A percentile compares a stretch with the other conserved stretches of the same genome.
phyloP scores from a whole-genome alignment of 2,797 vertebrate genomes.

The Dryobates pubescens region DNA sequence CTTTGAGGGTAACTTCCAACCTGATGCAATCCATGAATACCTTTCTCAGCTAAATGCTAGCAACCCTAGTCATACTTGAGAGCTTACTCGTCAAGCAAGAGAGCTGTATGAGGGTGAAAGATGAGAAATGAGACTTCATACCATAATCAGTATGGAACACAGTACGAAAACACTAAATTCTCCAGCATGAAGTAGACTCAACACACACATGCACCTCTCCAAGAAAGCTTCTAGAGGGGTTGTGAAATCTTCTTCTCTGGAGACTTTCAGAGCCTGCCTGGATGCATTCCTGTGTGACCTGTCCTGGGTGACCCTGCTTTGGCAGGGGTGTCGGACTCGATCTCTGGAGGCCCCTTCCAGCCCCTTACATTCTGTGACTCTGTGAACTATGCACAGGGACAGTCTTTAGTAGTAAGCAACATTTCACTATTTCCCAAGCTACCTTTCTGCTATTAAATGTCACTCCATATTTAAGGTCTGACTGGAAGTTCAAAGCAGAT shows the following conservation, averaged over 20 bases:
- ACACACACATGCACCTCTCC: neutral
- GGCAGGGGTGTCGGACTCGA: too few species aligned
- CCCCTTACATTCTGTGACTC: too few species aligned
- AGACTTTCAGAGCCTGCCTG: too few species aligned
- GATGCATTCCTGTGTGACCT: too few species aligned
- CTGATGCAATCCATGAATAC: neutral
- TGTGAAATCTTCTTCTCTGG: too few species aligned
- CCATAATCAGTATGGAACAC: neutral
- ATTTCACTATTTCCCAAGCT: neutral
- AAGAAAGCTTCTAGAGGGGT: neutral
- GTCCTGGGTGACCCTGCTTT: too few species aligned
- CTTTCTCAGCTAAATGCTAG: neutral
- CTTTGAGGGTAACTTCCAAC: neutral
- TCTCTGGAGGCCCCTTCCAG: too few species aligned
- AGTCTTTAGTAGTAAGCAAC: neutral
- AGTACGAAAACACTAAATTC: neutral
- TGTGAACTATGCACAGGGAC: neutral
- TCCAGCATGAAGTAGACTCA: neutral
- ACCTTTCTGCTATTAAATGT: neutral
- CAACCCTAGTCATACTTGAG: neutral
- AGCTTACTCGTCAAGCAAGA: neutral
- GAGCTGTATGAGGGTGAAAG: neutral
- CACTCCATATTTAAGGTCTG: neutral
- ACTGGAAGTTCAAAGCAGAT: neutral
- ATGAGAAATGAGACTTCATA: neutral